Base-by-base conservation (phyloP, 2,797 vertebrate genomes). In the Epinephelus awoara region DNA sequence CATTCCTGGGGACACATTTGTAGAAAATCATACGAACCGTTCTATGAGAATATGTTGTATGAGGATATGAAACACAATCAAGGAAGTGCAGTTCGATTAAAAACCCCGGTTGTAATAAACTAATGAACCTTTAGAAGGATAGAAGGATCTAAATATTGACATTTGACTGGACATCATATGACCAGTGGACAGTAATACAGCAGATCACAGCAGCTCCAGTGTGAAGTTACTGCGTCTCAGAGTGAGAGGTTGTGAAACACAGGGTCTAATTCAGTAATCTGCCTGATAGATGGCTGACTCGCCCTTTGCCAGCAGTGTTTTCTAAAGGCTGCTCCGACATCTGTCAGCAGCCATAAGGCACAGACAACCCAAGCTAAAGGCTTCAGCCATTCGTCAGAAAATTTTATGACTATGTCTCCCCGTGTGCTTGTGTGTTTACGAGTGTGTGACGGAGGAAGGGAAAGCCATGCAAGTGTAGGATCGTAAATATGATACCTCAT, bases 291-390 rank as follows among this genome's bases (percentile, higher is more conserved):
- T 89, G 78, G 61, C 62, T 52, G 68, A 75, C 79, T 71, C 34
- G 66, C 63, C 66, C 79, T 75, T 55, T 71, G 75, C 81, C 77
- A 85, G 80, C 86, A 87, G 77, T 82, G 52, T 84, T 85, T 93
- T 89, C 84, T 80, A 70, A 90, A 85, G 81, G 72, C 89, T 82
- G 77, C 85, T 66, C 78, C 5, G n/a, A 83, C 80, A 90, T 92
- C 80, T 90, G 89, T 89, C 86, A 87, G 78, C 66, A 38, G 75
- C 75, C 82, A 79, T 85, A 82, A 91, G 86, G 83, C 87, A 84
- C 81, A 80, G 64, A 67, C 80, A 67, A 54, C 65, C 72, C 42
- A 38, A 44, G 77, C 73, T 75, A 67, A 88, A 68, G 77, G 84
- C 78, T 72, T 70, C 51, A 65, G 58, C 74, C 75, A 74, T 93